Conservation (phyloP, 2,888 invertebrate species). For the Pollenia griseotomentosa region DNA sequence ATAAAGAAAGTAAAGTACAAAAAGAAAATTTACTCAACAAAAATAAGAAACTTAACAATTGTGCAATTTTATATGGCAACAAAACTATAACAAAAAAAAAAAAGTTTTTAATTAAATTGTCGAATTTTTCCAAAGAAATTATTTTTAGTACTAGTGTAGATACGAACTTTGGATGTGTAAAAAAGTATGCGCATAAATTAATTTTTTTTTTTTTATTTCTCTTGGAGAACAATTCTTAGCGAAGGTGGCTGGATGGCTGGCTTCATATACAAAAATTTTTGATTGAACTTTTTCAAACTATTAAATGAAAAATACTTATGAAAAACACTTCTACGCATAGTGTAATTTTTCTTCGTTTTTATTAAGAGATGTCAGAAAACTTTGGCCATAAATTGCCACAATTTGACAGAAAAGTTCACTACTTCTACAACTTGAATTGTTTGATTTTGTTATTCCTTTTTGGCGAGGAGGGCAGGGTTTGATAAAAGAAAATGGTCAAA, state of each 20-base stretch:
- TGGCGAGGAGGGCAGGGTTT: not conserved
- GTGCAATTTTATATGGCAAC: slow-evolving; percentile 39
- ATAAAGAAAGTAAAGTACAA: slow-evolving; percentile 26
- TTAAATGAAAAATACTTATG: slow-evolving; percentile 68
- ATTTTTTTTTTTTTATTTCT: not conserved
- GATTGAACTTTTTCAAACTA: slow-evolving; percentile 72
- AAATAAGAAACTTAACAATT: slow-evolving; percentile 49
- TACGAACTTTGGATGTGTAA: slow-evolving; percentile 17
- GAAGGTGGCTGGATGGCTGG: slow-evolving; percentile 14
- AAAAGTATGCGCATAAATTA: slow-evolving; percentile 67
- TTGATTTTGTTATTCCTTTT: not conserved
- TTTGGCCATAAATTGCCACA: slow-evolving; percentile 77
- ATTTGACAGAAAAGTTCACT: slow-evolving; percentile 73
- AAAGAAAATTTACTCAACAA: slow-evolving; percentile 33
- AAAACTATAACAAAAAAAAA: slow-evolving; percentile 24
- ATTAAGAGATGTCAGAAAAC: slow-evolving; percentile 77
- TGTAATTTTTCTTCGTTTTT: slow-evolving; percentile 69
- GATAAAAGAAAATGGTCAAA: slow-evolving; percentile 12
- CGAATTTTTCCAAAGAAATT: slow-evolving; percentile 43
- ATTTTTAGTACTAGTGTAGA: slow-evolving; percentile 39
- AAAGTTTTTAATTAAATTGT: slow-evolving; percentile 70
- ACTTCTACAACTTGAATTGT: slow-evolving; percentile 24
- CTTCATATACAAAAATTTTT: slow-evolving; percentile 39
- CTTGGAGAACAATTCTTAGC: not conserved
- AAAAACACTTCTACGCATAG: slow-evolving; percentile 56